Percentiles rank a stretch among this genome's conserved stretches.
Conservation (phyloP, 2,797 vertebrate species). For the Chelonia mydas region DNA sequence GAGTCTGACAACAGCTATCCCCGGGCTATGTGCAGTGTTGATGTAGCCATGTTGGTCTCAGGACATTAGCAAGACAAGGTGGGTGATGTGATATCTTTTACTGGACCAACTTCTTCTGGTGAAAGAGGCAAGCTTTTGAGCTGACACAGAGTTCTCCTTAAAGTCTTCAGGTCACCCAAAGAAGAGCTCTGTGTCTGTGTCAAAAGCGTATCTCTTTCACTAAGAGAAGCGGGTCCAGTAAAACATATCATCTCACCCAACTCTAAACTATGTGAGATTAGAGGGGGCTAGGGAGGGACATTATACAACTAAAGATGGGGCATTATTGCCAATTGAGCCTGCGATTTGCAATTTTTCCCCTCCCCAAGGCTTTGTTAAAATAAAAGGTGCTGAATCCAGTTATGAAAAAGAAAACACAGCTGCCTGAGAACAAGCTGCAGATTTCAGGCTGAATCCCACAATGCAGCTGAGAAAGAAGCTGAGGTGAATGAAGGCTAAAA, state of each 20-base stretch:
- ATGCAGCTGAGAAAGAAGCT: not conserved
- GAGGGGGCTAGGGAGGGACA: not conserved
- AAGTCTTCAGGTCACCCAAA: not conserved
- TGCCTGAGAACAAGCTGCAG: not conserved
- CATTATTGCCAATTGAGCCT: not conserved
- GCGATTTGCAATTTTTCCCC: not conserved
- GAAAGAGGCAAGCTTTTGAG: not conserved
- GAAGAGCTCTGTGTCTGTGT: no score
- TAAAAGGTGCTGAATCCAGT: not conserved
- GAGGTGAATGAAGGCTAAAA: slow-evolving; percentile 9
- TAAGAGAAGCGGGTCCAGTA: not conserved
- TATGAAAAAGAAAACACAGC: not conserved
- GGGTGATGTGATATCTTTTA: not conserved
- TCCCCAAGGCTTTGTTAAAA: not conserved
- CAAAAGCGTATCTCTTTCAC: not conserved
- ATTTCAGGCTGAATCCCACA: not conserved
- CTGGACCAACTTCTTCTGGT: no score
- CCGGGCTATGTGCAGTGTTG: not conserved
- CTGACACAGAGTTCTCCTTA: not conserved
- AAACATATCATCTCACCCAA: not conserved
- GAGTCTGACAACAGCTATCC: not conserved
- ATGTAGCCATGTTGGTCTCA: not conserved
- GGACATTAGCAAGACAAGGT: not conserved
- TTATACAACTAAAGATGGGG: not conserved
- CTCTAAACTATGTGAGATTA: not conserved